phyloP scores from a whole-genome alignment of 2,113 vertebrate species.

The Ariopsis seemanni region DNA sequence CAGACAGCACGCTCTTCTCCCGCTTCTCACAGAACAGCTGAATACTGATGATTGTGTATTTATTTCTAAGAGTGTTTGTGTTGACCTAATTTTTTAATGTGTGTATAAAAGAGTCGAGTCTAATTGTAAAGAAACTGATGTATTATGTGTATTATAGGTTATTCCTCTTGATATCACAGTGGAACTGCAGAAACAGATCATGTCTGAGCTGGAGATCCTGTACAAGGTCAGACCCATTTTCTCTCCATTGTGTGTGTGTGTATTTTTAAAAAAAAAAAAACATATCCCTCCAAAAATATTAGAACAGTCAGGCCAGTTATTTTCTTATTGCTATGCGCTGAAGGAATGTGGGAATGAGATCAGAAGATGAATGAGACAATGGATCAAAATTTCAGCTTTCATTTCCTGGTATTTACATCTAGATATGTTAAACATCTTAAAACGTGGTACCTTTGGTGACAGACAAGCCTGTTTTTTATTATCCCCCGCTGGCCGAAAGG shows the following conservation, averaged over 20 bases:
- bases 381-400: background rate
- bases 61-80: background rate
- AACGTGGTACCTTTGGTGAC: too few relatives aligned
- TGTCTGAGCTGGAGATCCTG: constrained; percentile 98
- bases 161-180: constrained; percentile 95
- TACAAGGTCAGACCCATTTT: constrained; percentile 82
- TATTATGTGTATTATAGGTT: constrained; percentile 73
- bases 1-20: background rate
- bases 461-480: too few relatives aligned
- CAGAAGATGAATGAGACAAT: background rate
- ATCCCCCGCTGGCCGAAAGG: too few relatives aligned
- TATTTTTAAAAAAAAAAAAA: too few relatives aligned
- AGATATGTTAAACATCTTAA: too few relatives aligned
- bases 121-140: background rate
- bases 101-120: background rate
- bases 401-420: background rate
- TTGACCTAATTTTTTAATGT: background rate
- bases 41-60: background rate
- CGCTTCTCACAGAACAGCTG: background rate
- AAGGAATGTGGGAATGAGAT: background rate
- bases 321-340: background rate
- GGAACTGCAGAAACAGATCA: constrained; percentile 97
- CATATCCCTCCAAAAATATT: background rate
- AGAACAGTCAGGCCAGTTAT: background rate
- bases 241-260: too few relatives aligned